Conservation (phyloP, 2,888 invertebrate species). For the Entomobrya multifasciata region DNA sequence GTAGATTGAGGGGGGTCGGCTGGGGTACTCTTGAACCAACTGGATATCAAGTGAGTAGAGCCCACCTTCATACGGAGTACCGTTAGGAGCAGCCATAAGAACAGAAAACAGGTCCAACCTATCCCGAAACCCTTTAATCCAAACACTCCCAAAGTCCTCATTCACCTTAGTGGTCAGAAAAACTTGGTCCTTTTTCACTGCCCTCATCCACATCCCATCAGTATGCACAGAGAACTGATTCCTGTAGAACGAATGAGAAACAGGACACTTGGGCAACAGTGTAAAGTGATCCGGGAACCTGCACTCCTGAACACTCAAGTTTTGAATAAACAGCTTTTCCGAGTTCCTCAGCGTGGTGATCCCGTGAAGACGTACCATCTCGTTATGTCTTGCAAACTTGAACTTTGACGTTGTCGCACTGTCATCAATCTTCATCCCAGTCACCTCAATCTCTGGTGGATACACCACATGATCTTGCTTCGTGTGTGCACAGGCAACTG, state of each 20-base stretch:
- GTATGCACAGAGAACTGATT: background rate
- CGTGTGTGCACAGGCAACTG: slow-evolving; percentile 20
- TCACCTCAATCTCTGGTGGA: slow-evolving; percentile 41
- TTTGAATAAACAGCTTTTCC: slow-evolving; percentile 27
- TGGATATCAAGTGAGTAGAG: slow-evolving; percentile 97
- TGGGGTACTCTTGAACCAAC: slow-evolving; percentile 94
- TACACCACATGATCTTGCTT: slow-evolving; percentile 40
- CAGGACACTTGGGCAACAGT: slow-evolving; percentile 47
- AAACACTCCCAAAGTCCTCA: slow-evolving; percentile 38
- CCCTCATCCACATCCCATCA: slow-evolving; percentile 22
- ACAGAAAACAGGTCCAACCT: slow-evolving; percentile 90
- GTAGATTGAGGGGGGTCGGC: slow-evolving; percentile 86
- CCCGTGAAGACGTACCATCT: background rate
- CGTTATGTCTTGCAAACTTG: background rate
- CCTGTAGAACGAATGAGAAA: slow-evolving; percentile 37
- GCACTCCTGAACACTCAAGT: background rate
- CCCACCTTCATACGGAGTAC: slow-evolving; percentile 97
- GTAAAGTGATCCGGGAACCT: slow-evolving; percentile 54
- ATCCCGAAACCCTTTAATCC: slow-evolving; percentile 54
- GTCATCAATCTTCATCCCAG: slow-evolving; percentile 44
- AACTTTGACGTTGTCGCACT: background rate
- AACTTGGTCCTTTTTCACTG: slow-evolving; percentile 39
- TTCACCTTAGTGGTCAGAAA: slow-evolving; percentile 13
- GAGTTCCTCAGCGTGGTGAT: background rate
- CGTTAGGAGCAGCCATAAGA: slow-evolving; percentile 94